A percentile compares a stretch with the other conserved stretches of the same genome.
phyloP scores from a whole-genome alignment of 1,140 invertebrate species.

The Homarus americanus region DNA sequence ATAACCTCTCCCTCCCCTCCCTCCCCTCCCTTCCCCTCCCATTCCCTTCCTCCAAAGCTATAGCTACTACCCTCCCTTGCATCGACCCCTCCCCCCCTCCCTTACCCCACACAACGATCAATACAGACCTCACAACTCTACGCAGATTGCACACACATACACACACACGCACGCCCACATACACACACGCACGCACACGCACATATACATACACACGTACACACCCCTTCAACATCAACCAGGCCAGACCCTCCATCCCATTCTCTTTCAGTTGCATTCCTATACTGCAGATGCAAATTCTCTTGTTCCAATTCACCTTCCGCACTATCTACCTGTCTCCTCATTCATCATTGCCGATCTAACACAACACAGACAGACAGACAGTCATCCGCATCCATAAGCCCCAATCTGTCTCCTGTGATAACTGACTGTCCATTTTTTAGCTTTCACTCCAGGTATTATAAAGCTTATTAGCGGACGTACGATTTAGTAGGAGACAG shows the following conservation, averaged over 20 bases:
- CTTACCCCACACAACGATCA: constrained; percentile 25
- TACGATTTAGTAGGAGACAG: too few species aligned
- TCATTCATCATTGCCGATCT: too few species aligned
- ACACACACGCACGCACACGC: background rate
- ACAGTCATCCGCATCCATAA: too few species aligned
- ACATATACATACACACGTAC: background rate
- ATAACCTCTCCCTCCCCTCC: background rate
- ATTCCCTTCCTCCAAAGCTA: background rate
- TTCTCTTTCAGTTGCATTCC: background rate
- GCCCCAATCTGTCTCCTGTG: too few species aligned
- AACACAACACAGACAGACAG: too few species aligned
- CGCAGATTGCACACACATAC: constrained; percentile 28
- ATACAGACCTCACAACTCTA: constrained; percentile 34
- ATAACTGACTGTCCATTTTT: too few species aligned
- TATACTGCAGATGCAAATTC: too few species aligned
- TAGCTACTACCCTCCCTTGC: background rate
- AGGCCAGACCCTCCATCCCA: background rate
- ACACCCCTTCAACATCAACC: background rate
- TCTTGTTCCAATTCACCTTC: too few species aligned
- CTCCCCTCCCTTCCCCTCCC: background rate
- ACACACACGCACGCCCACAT: background rate
- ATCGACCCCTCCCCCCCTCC: background rate
- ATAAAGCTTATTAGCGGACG: too few species aligned
- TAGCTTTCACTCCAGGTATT: too few species aligned
- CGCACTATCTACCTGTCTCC: too few species aligned